phyloP scores from a whole-genome alignment of 2,113 vertebrate species.

The Passer domesticus region DNA sequence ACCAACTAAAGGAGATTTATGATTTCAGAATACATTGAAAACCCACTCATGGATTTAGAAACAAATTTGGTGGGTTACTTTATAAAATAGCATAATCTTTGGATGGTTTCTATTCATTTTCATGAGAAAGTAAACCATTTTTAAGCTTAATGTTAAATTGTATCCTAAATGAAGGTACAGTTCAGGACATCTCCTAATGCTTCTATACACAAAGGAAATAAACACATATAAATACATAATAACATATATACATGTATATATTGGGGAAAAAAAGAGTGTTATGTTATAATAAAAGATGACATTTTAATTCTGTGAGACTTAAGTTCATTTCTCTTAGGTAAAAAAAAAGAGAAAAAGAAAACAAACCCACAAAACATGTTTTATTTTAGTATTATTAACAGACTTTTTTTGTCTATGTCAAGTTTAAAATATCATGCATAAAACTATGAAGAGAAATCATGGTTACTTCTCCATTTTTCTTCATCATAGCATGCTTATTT shows the following conservation, averaged over 20 bases:
- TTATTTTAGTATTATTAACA: not conserved
- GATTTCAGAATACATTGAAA: not conserved
- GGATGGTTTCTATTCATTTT: not conserved
- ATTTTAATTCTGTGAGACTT: not conserved
- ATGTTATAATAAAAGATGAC: not conserved
- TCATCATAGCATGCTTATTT: not conserved
- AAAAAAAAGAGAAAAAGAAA: not conserved
- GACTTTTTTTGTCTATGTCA: not conserved
- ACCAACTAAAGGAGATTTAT: not conserved
- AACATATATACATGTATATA: not conserved
- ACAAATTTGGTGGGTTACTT: not conserved
- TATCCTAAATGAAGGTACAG: not conserved
- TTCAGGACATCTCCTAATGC: not conserved
- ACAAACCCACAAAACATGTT: not conserved
- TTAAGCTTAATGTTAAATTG: not conserved
- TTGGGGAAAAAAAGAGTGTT: accelerated
- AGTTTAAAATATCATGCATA: not conserved
- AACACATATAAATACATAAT: not conserved
- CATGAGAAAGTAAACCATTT: not conserved
- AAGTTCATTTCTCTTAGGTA: not conserved
- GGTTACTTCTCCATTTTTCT: not conserved
- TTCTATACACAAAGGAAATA: not conserved
- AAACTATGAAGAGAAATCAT: not conserved
- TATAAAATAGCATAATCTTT: not conserved
- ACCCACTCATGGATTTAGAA: not conserved